phyloP scores from a whole-genome alignment of 2,888 invertebrate genomes.

The Hypomecis atomaria region DNA sequence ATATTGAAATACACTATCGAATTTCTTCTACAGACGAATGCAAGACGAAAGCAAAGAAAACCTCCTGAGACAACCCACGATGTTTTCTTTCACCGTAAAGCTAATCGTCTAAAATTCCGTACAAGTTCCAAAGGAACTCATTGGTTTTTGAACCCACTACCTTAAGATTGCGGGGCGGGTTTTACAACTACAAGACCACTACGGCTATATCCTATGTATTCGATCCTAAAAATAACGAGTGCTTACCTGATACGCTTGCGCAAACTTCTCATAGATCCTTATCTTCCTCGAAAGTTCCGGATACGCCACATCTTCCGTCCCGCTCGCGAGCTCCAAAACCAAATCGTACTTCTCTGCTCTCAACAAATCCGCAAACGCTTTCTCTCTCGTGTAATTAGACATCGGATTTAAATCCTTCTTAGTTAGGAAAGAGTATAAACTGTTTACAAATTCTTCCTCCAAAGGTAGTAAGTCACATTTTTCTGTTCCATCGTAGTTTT shows the following conservation, averaged over 20 bases:
- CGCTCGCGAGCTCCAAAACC: conserved; percentile 90
- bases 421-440: conserved; percentile 79
- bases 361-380: conserved; percentile 87
- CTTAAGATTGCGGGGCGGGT: too few relatives aligned
- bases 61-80: too few relatives aligned
- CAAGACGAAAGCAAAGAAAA: too few relatives aligned
- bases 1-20: too few relatives aligned
- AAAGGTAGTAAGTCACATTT: conserved; percentile 66
- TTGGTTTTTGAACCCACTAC: too few relatives aligned
- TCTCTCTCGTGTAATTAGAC: conserved; percentile 79
- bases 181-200: too few relatives aligned
- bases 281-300: conserved; percentile 71
- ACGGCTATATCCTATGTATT: neutral
- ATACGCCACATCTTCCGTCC: conserved; percentile 86
- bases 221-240: too few relatives aligned
- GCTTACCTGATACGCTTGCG: conserved; percentile 63
- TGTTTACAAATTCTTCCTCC: conserved; percentile 87
- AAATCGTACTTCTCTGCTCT: conserved; percentile 88
- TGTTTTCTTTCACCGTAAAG: too few relatives aligned
- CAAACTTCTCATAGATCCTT: conserved; percentile 74
- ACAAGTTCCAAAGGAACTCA: too few relatives aligned
- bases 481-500: conserved; percentile 60
- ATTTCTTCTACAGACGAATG: too few relatives aligned
- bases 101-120: too few relatives aligned
- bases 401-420: conserved; percentile 72